Conservation (phyloP, 2,113 vertebrate genomes). For the Myocastor coypus region DNA sequence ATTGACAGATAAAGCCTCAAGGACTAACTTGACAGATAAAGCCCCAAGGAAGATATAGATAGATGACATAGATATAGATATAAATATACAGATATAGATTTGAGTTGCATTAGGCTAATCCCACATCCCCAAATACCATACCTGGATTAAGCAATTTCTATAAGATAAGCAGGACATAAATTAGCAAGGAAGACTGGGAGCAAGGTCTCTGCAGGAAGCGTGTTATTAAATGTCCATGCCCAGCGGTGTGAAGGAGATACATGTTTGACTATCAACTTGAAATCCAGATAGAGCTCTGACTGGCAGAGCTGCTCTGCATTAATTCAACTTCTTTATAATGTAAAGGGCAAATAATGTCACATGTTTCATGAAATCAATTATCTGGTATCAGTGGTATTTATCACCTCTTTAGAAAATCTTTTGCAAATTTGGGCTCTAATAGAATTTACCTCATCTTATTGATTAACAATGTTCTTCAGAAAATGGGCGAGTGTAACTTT, state of each 20-base stretch:
- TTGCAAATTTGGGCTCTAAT: constrained; percentile 29
- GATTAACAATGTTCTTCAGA: constrained; percentile 55
- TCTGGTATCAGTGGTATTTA: neutral
- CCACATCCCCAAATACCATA: constrained; percentile 81
- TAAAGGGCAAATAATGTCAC: constrained; percentile 56
- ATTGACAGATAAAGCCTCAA: constrained; percentile 84
- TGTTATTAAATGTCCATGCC: constrained; percentile 79
- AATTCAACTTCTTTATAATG: constrained; percentile 80
- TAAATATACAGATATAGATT: constrained; percentile 54
- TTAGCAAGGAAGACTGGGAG: constrained; percentile 83
- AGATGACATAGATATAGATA: no score
- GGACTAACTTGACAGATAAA: no score
- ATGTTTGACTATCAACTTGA: constrained; percentile 75
- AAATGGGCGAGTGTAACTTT: constrained; percentile 59
- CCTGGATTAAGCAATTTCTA: constrained; percentile 84
- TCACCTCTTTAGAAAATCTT: constrained; percentile 25
- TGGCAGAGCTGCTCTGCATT: constrained; percentile 83
- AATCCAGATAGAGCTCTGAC: constrained; percentile 81
- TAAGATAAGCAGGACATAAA: constrained; percentile 85
- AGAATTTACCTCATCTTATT: neutral
- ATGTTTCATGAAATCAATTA: constrained; percentile 43
- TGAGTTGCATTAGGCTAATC: constrained; percentile 86
- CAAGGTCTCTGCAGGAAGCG: constrained; percentile 76
- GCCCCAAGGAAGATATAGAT: no score
- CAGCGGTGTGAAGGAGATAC: constrained; percentile 74